Conservation (phyloP, 2,888 invertebrate species). For the Cephus rjabovi region DNA sequence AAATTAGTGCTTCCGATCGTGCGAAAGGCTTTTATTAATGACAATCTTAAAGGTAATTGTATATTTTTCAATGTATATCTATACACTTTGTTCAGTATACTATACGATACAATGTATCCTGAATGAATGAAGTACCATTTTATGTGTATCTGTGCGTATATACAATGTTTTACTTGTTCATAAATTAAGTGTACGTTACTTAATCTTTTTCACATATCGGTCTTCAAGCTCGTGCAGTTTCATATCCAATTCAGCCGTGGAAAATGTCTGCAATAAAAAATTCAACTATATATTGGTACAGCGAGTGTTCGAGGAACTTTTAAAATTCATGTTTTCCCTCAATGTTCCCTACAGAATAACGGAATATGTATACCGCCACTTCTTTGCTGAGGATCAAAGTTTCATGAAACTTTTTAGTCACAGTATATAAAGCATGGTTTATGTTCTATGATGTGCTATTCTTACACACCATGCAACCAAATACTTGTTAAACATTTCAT, state of each 20-base stretch:
- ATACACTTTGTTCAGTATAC: background rate
- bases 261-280: constrained; percentile 51
- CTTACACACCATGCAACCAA: background rate
- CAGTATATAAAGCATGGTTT: background rate
- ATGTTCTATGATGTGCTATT: background rate
- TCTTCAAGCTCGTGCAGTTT: constrained; percentile 54
- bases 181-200: constrained; percentile 26
- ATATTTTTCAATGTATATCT: background rate
- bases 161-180: background rate
- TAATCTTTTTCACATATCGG: constrained; percentile 49
- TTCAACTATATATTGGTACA: background rate
- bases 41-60: background rate
- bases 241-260: constrained; percentile 52
- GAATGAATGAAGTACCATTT: background rate
- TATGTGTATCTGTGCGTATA: background rate
- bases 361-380: background rate
- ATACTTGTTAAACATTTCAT: background rate
- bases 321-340: background rate
- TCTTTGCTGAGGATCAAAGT: background rate
- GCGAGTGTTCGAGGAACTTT: background rate
- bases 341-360: background rate
- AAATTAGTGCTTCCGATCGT: constrained; percentile 3
- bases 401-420: background rate
- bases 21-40: background rate
- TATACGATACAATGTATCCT: background rate